Evolutionary conservation across 2,113 vertebrate species (phyloP).

Genomic region (Pelodiscus sinensis): DNA sequence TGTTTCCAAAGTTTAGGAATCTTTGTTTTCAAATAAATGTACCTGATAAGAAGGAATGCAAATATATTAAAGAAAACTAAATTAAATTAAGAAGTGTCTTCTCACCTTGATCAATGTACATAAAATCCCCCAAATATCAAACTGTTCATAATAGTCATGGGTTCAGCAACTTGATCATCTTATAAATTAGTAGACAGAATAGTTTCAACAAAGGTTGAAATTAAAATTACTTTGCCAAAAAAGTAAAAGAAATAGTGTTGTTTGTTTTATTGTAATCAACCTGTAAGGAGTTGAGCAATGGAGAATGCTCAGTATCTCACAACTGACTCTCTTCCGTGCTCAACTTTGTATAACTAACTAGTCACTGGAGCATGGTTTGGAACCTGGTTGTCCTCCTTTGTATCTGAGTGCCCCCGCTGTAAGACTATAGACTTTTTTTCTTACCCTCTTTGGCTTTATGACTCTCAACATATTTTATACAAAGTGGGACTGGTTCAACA

Average conservation of each 20-base stretch:
- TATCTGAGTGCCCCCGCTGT: background rate
- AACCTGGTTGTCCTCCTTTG: background rate
- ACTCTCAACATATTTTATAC: background rate
- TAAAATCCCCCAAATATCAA: background rate
- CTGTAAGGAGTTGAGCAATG: background rate
- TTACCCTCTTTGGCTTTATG: background rate
- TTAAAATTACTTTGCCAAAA: background rate
- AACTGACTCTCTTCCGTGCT: background rate
- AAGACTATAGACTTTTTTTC: background rate
- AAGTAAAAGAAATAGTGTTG: background rate
- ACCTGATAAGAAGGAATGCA: background rate
- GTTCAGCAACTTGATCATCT: background rate
- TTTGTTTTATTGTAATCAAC: background rate
- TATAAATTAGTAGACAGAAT: background rate
- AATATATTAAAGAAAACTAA: background rate
- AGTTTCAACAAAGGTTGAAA: background rate
- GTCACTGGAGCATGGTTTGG: background rate
- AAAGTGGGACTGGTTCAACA: background rate
- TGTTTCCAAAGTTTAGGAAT: background rate
- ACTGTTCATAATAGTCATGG: background rate
- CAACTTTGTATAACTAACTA: background rate
- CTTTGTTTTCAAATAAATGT: background rate
- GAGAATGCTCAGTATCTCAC: background rate
- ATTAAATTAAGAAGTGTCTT: background rate
- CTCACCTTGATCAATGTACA: background rate